Conservation (phyloP, 2,888 invertebrate genomes). For the Malthinus flaveolus region DNA sequence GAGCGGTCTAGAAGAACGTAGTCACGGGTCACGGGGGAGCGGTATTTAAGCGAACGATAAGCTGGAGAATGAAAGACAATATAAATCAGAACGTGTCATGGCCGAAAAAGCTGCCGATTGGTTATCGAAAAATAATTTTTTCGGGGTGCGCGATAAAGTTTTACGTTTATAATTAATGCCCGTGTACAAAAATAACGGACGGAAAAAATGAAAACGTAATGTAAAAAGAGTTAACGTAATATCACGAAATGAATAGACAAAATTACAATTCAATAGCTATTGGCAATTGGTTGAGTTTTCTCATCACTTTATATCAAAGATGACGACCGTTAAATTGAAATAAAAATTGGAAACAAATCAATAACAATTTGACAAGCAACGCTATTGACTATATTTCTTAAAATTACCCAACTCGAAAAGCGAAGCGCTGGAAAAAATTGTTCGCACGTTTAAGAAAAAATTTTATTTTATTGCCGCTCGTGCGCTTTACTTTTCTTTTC, state of each 20-base stretch:
- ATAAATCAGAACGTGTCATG: too few relatives aligned
- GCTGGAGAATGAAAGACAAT: too few relatives aligned
- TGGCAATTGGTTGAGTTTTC: constrained; percentile 4
- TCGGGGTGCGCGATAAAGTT: too few relatives aligned
- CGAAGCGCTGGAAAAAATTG: background rate
- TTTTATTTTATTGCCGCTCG: too few relatives aligned
- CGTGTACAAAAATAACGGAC: too few relatives aligned
- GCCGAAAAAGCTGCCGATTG: too few relatives aligned
- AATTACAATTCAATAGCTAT: constrained; percentile 6
- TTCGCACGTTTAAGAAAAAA: background rate
- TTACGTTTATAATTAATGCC: too few relatives aligned
- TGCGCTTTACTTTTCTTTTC: too few relatives aligned
- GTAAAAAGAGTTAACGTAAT: background rate
- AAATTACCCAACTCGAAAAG: background rate
- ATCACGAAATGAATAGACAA: background rate
- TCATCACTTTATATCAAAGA: constrained; percentile 9
- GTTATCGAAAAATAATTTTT: too few relatives aligned
- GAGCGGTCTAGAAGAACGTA: too few relatives aligned
- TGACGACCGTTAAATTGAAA: constrained; percentile 15
- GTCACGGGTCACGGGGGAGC: too few relatives aligned
- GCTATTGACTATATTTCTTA: constrained; percentile 8
- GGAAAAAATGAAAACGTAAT: background rate
- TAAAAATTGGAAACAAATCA: constrained; percentile 12
- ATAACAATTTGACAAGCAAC: constrained; percentile 7
- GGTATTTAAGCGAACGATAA: too few relatives aligned